Percentiles rank a stretch among this genome's conserved stretches.
phyloP scores from a whole-genome alignment of 2,113 vertebrate species.

The Calyptomena viridis region DNA sequence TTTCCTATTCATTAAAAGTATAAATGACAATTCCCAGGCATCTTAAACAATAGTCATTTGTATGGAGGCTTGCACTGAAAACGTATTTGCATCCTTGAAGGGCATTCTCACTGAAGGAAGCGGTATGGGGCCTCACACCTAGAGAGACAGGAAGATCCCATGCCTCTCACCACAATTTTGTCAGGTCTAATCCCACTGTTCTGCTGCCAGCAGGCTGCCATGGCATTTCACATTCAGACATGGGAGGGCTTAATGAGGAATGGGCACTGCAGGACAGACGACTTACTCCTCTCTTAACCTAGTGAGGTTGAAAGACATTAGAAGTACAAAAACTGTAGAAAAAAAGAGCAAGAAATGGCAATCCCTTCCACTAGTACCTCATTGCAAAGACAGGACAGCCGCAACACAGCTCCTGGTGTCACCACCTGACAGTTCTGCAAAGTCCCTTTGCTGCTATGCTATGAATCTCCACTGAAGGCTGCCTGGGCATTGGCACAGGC shows the following conservation, averaged over 20 bases:
- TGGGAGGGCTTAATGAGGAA: constrained; percentile 28
- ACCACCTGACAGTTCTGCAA: background rate
- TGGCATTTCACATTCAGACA: constrained; percentile 30
- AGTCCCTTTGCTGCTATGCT: background rate
- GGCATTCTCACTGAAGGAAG: constrained; percentile 18
- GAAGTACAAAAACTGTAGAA: background rate
- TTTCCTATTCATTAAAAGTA: constrained; percentile 48
- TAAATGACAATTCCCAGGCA: constrained; percentile 25
- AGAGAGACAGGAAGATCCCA: constrained; percentile 39
- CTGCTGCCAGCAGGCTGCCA: constrained; percentile 40
- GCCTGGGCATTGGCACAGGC: accelerated
- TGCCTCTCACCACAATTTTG: background rate
- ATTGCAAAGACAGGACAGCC: background rate
- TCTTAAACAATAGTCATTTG: constrained; percentile 36
- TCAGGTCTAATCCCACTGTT: constrained; percentile 23
- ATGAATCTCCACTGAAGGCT: background rate
- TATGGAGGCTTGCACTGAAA: background rate
- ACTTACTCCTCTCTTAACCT: background rate
- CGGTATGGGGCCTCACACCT: constrained; percentile 49
- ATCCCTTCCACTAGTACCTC: background rate
- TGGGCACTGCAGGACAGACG: background rate
- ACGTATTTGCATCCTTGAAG: constrained; percentile 64
- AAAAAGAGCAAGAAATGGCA: background rate
- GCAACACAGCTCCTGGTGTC: accelerated
- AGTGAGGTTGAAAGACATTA: background rate